These are phyloP conservation scores for Cranoglanis bouderius DNA, from an alignment of 2,113 vertebrate genomes.

Conservation along the genomic window DNA sequence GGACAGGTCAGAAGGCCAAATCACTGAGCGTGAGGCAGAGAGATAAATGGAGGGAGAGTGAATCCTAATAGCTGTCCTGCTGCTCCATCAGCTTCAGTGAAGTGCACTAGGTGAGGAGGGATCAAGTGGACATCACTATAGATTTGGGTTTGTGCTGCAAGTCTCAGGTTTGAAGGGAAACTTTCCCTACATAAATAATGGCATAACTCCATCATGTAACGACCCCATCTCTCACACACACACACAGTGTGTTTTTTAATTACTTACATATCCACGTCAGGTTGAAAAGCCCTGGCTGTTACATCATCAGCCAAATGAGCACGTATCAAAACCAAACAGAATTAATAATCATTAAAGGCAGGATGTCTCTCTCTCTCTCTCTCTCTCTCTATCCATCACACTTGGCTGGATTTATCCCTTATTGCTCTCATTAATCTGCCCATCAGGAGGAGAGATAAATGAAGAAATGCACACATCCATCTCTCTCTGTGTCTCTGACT, in stretches of 20 bases:
- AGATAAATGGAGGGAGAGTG: background rate
- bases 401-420: background rate
- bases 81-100: background rate
- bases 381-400: background rate
- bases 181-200: background rate
- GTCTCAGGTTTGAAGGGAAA: background rate
- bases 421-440: background rate
- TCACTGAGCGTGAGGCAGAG: background rate
- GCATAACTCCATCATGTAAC: background rate
- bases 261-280: background rate
- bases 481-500: background rate
- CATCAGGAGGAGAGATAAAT: constrained; percentile 16
- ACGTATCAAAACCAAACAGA: background rate
- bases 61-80: background rate
- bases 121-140: background rate
- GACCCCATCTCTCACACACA: background rate
- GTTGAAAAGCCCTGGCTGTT: background rate
- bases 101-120: background rate
- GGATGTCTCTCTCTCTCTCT: no score
- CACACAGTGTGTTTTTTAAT: background rate
- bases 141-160: background rate
- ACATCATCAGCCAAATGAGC: background rate
- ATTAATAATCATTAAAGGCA: background rate
- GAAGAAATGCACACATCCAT: background rate
- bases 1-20: background rate